Evolutionary conservation across 2,113 vertebrate genomes (phyloP).

Genomic region (Syngnathoides biaculeatus): DNA sequence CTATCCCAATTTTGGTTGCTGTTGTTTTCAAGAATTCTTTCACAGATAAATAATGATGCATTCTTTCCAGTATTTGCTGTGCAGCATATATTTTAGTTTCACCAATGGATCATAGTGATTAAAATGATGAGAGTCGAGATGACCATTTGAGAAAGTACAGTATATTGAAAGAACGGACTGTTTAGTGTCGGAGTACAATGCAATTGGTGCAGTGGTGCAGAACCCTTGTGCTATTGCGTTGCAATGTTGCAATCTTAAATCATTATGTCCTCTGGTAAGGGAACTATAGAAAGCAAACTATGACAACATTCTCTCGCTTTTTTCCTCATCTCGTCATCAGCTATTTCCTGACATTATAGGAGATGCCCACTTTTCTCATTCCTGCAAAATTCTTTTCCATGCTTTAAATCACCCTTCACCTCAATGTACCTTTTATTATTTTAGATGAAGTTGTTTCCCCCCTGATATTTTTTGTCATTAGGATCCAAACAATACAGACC

Average conservation of each 20-base stretch:
- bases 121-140: neutral
- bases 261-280: neutral
- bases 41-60: neutral
- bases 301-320: neutral
- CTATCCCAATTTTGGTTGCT: no score
- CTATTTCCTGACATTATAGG: slow-evolving; percentile 15
- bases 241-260: neutral
- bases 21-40: neutral
- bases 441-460: neutral
- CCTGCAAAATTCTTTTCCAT: slow-evolving; percentile 16
- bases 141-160: neutral
- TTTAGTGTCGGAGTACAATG: neutral
- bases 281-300: neutral
- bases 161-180: neutral
- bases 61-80: neutral
- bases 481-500: slow-evolving; percentile 16
- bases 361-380: slow-evolving; percentile 12
- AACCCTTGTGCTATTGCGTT: neutral
- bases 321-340: slow-evolving; percentile 9
- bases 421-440: slow-evolving; percentile 18
- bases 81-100: neutral
- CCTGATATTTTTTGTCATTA: slow-evolving; percentile 32
- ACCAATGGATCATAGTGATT: neutral
- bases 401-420: slow-evolving; percentile 1
- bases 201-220: neutral